phyloP scores from a whole-genome alignment of 92 coral and sea anemone species.

The Zoanthus solanderi region DNA sequence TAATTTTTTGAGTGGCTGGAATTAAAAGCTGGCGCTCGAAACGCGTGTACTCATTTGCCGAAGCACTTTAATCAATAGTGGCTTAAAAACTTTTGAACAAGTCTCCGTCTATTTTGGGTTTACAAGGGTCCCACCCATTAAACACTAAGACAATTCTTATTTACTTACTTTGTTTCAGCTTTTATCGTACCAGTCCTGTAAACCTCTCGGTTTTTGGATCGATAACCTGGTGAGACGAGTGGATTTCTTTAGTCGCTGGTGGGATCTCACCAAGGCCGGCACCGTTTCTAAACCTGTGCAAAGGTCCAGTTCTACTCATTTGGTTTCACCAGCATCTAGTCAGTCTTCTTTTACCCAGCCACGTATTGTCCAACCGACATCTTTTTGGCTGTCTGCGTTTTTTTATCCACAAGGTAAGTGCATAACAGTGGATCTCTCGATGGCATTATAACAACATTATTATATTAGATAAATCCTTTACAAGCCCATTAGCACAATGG shows the following conservation, averaged over 20 bases:
- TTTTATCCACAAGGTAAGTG: constrained; percentile 94
- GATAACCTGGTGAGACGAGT: constrained; percentile 87
- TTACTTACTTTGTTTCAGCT: constrained; percentile 48
- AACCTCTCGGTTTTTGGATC: constrained; percentile 96
- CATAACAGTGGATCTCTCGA: background rate
- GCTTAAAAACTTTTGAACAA: too few species aligned
- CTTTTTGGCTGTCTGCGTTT: constrained; percentile 98
- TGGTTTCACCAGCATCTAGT: constrained; percentile 54
- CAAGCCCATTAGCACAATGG: too few species aligned
- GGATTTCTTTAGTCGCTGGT: constrained; percentile 89
- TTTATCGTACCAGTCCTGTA: constrained; percentile 88
- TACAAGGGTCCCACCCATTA: too few species aligned
- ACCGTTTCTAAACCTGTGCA: constrained; percentile 55
- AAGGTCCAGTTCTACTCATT: constrained; percentile 50
- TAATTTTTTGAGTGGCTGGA: too few species aligned
- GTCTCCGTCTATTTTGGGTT: too few species aligned
- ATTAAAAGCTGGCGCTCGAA: too few species aligned
- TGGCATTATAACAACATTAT: background rate
- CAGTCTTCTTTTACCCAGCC: constrained; percentile 54
- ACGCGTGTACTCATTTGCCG: too few species aligned
- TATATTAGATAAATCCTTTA: too few species aligned
- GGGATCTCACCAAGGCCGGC: constrained; percentile 60
- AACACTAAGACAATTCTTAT: background rate
- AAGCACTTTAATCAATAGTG: too few species aligned
- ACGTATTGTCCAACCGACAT: constrained; percentile 77